Evolutionary conservation across 2,888 invertebrate species (phyloP), one percentile per base, ranked within the genome.

Genomic region (Syrista parreyssii): DNA sequence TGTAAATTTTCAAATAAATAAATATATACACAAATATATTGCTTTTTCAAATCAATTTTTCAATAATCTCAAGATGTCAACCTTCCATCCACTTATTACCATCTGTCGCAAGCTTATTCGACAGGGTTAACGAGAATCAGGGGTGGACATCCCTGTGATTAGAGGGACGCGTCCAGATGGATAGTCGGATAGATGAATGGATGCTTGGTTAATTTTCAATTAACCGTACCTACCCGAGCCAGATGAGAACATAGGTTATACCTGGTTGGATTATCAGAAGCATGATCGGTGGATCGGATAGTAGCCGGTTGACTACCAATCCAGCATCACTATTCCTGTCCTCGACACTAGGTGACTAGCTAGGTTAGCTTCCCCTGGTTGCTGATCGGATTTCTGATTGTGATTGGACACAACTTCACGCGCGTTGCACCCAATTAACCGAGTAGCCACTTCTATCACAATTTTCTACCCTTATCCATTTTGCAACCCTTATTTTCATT

Each of bases 171-270:
- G 80, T 82, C 82, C 84, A 85, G 85, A 87, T 87, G 87, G 87
- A 87, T 86, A 85, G 80, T 84, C 75, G 31, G 76, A 30, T 55
- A 40, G 30, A 55, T 55, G 55, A 55, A 31, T 81, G 81, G 83
- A 81, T 82, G 86, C 85, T 86, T 88, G 87, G 87, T 88, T 87
- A 88, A 88, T 88, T 88, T 88, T 88, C 88, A 88, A 88, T 88
- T 88, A 88, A 86, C 86, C 83, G 80, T 2, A 55, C 23, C 15
- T 55, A 55, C 23, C 55, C 55, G 55, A 55, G 55, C 55, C 55
- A 73, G 76, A 76, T 68, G 76, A 35, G 76, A 40, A 76, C 40
- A 75, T 55, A 55, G 40, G 40, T 55, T 55, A 55, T 55, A 55
- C 23, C 55, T 9, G 55, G 55, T 55, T 23, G 23, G 55, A 55